These are phyloP conservation scores for Solenopsis invicta DNA, from an alignment of 1,140 invertebrate species.

Conservation along the genomic window DNA sequence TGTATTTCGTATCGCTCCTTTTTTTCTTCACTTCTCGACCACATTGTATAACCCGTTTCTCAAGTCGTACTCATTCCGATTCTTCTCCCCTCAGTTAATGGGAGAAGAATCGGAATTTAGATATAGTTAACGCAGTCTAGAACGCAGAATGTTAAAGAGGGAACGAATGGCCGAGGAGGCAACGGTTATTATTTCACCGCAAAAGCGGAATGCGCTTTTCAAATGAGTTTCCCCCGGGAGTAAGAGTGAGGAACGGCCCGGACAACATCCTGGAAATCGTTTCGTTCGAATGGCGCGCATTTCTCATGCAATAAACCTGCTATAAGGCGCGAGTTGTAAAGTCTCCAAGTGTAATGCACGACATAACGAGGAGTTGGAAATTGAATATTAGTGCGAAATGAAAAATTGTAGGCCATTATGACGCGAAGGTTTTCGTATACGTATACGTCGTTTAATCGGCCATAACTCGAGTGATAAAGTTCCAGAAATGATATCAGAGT, in stretches of 20 bases:
- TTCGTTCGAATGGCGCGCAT: constrained; percentile 31
- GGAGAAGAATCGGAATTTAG: not conserved
- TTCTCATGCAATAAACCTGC: constrained; percentile 36
- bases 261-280: constrained; percentile 35
- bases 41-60: not conserved
- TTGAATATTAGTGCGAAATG: constrained; percentile 46
- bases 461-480: constrained; percentile 11
- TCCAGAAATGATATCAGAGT: not conserved
- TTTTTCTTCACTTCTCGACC: not conserved
- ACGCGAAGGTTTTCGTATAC: not conserved
- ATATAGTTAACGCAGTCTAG: not conserved
- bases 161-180: constrained; percentile 9
- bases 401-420: constrained; percentile 43
- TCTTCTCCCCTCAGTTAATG: not conserved
- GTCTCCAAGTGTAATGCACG: constrained; percentile 33
- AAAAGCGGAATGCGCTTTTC: constrained; percentile 34
- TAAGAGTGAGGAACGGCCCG: not conserved
- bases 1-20: not conserved
- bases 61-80: not conserved
- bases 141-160: constrained; percentile 1
- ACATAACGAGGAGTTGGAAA: constrained; percentile 34
- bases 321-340: constrained; percentile 37
- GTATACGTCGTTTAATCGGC: not conserved
- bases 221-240: constrained; percentile 4
- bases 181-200: constrained; percentile 33